A percentile compares a stretch with the other conserved stretches of the same genome.
These are phyloP conservation scores for Acleris literana DNA, from an alignment of 2,888 invertebrate species.

Conservation along the genomic window DNA sequence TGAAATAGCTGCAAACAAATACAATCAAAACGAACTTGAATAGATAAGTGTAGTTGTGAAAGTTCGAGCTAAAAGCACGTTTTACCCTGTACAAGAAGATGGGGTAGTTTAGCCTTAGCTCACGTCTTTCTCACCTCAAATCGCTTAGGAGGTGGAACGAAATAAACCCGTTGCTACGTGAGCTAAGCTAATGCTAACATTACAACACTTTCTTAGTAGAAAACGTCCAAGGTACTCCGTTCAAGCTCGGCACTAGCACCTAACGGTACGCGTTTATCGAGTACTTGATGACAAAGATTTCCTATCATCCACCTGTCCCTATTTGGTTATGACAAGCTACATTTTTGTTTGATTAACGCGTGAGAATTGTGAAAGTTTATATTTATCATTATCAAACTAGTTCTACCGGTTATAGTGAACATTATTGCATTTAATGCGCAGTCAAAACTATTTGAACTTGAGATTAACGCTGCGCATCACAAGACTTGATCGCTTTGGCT, in stretches of 20 bases:
- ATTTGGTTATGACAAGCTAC: constrained; percentile 53
- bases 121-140: too few relatives aligned
- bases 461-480: constrained; percentile 22
- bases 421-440: constrained; percentile 36
- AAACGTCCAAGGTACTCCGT: neutral
- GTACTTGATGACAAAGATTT: constrained; percentile 63
- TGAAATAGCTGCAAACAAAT: constrained; percentile 30
- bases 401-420: constrained; percentile 43
- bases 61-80: too few relatives aligned
- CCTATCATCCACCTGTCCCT: constrained; percentile 54
- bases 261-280: constrained; percentile 63
- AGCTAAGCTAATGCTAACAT: too few relatives aligned
- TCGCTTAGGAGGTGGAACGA: constrained; percentile 5
- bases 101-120: neutral
- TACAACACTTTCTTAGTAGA: neutral
- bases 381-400: constrained; percentile 42
- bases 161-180: neutral
- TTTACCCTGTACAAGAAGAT: too few relatives aligned
- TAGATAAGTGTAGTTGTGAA: too few relatives aligned
- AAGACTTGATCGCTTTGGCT: constrained; percentile 20
- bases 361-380: constrained; percentile 54
- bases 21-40: too few relatives aligned
- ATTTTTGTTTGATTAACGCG: constrained; percentile 56
- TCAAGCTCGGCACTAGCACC: constrained; percentile 49
- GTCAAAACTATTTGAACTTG: constrained; percentile 22